Evolutionary conservation across 2,888 invertebrate genomes (phyloP), one percentile per base, ranked within the genome.

Genomic region (Caenorhabditis plicata): DNA sequence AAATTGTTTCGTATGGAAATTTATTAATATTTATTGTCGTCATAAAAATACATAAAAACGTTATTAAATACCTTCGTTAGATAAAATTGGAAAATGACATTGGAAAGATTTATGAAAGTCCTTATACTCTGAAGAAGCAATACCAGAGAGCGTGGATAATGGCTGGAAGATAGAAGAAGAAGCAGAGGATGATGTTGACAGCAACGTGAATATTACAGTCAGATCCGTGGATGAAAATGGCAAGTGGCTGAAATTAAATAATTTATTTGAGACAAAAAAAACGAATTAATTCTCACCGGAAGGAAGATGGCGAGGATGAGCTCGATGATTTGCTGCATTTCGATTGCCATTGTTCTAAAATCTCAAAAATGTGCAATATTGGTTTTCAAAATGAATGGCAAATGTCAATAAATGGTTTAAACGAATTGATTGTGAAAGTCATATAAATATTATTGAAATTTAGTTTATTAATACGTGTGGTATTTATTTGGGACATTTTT

Each of bases 291-390:
- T 26, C 68, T 55, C 42, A 77, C 77, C 40, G 77, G 76, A 19
- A 77, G 53, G 70, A 77, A 71, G 61, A 77, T 73, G 53, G 73
- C 72, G 43, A 77, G 71, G 50, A 77, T 74, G 29, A 77, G 46
- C 68, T 77, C 77, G 66, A 77, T 76, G 65, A 77, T 76, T 56
- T 73, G 73, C 50, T 74, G 74, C 53, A 68, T 67, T 53, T 68
- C 68, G 61, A 73, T 70, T 25, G 74, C 74, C 74, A 74, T 74
- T 45, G 27, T 41, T 3, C n/a, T n/a, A n/a, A n/a, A n/a, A n/a
- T n/a, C n/a, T n/a, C n/a, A n/a, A n/a, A n/a, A n/a, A n/a, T n/a
- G n/a, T n/a, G n/a, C n/a, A n/a, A n/a, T n/a, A n/a, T n/a, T n/a
- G n/a, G n/a, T n/a, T n/a, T n/a, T n/a, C n/a, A n/a, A n/a, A n/a